Base-by-base conservation (phyloP, 2,113 vertebrate genomes). In the Ovibos moschatus region DNA sequence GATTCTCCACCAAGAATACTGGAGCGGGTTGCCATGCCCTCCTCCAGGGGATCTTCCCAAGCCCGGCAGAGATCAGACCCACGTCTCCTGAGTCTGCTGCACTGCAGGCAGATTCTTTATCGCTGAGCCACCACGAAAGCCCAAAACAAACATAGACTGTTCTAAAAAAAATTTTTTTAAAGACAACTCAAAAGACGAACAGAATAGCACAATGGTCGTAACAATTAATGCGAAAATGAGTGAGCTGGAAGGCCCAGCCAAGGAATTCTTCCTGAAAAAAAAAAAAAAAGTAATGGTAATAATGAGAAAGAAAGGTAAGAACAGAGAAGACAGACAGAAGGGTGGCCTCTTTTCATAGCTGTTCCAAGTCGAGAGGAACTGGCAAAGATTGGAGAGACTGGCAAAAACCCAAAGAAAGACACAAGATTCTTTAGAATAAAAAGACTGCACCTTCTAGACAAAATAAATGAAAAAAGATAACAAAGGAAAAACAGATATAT, bases 251-350 rank as follows among this genome's bases (percentile, higher is more conserved):
- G 67, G 27, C 50, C 55, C 36, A 58, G 25, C 40, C 8, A 17
- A 88, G 43, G 21, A 62, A 47, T 74, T 43, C 55, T 30, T 27
- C 57, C 43, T 3, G 79, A 12, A 8, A 17, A 30, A 51, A 67
- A 43, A 43, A 45, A 83, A 25, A 58, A 79, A 85, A 33, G 3
- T 14, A 13, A 55, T 2, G 16, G 10, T 16, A 47, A 55, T 19
- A 87, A 93, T 28, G 27, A 87, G 40, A 43, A 89, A 90, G 36
- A 45, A 76, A 43, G 33, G 12, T 40, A 64, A 47, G 15, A 51
- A 57, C 5, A n/a, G 0, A 10, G 71, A 94, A 6, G 4, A 55
- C 30, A 71, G 50, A 67, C 0, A 0, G 30, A 16, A 60, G 51
- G 19, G 8, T 71, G 82, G 7, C 3, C 84, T 74, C 40, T 6